A percentile compares a stretch with the other conserved stretches of the same genome.
phyloP scores from a whole-genome alignment of 2,888 invertebrate genomes.

The Macaria notata region DNA sequence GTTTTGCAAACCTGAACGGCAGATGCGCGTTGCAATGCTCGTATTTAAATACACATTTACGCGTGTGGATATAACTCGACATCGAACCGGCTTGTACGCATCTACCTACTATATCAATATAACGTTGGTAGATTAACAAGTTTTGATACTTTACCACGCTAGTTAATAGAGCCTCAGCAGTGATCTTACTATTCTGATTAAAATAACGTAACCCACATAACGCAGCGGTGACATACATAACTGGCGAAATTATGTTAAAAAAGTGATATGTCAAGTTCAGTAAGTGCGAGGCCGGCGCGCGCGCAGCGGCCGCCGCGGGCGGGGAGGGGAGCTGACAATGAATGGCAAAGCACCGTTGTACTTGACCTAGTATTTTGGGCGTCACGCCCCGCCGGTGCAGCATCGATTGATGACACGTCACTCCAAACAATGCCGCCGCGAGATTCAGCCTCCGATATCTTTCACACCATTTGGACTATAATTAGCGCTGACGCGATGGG shows the following conservation, averaged over 20 bases:
- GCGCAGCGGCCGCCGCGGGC: conserved; percentile 42
- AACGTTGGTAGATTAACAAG: neutral
- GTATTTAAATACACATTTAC: neutral
- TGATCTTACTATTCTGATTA: conserved; percentile 27
- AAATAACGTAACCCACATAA: conserved; percentile 39
- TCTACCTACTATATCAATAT: neutral
- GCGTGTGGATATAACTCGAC: conserved; percentile 1
- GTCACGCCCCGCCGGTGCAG: conserved; percentile 62
- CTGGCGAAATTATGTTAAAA: conserved; percentile 63
- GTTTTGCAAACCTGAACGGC: conserved; percentile 29
- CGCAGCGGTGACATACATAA: conserved; percentile 54
- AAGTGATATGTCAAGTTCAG: conserved; percentile 77
- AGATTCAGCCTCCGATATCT: conserved; percentile 35
- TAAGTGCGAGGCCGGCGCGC: conserved; percentile 66
- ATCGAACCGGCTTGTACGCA: conserved; percentile 6
- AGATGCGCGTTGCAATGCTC: conserved; percentile 25
- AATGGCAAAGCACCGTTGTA: conserved; percentile 80
- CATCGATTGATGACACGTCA: conserved; percentile 64
- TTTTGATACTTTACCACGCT: conserved; percentile 1
- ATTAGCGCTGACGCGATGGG: conserved; percentile 46
- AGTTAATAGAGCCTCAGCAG: neutral
- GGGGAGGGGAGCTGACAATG: conserved; percentile 66
- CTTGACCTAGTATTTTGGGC: conserved; percentile 77
- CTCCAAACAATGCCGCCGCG: conserved; percentile 34
- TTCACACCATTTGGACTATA: conserved; percentile 48